Conservation (phyloP, 2,888 invertebrate species). For the Agrotis segetum region DNA sequence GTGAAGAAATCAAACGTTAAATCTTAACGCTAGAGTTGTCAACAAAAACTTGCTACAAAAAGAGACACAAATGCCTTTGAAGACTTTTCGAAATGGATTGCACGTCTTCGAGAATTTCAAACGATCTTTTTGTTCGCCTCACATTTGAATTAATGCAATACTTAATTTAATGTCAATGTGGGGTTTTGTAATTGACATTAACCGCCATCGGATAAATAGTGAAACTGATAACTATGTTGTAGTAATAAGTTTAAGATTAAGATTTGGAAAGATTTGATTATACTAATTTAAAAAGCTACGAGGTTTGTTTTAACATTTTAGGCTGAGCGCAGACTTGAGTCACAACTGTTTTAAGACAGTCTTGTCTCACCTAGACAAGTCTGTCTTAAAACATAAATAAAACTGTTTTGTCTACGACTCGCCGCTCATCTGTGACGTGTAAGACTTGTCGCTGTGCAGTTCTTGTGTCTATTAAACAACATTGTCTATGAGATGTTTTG, state of each 20-base stretch:
- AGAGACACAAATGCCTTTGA: conserved; percentile 6
- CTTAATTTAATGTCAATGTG: conserved; percentile 54
- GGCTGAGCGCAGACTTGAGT: too few relatives aligned
- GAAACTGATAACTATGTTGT: conserved; percentile 26
- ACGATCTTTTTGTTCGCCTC: conserved; percentile 46
- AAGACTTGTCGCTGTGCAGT: too few relatives aligned
- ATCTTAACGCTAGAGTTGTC: conserved; percentile 34
- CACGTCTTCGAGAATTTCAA: conserved; percentile 23
- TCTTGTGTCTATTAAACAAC: too few relatives aligned
- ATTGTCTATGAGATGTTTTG: too few relatives aligned
- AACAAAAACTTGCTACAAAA: conserved; percentile 32
- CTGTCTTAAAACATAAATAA: too few relatives aligned
- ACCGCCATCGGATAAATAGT: conserved; percentile 12
- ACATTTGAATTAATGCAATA: conserved; percentile 43
- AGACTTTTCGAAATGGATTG: conserved; percentile 44
- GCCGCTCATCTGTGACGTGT: too few relatives aligned
- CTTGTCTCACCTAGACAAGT: too few relatives aligned
- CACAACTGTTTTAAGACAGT: too few relatives aligned
- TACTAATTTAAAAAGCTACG: too few relatives aligned
- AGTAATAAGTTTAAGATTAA: conserved; percentile 25
- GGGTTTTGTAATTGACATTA: conserved; percentile 57
- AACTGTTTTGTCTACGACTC: too few relatives aligned
- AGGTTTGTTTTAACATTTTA: too few relatives aligned
- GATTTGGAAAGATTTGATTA: not conserved
- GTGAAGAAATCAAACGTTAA: conserved; percentile 36